A percentile compares a stretch with the other conserved stretches of the same genome.
phyloP scores from a whole-genome alignment of 2,888 invertebrate species.

The Agrenia bidenticulata region DNA sequence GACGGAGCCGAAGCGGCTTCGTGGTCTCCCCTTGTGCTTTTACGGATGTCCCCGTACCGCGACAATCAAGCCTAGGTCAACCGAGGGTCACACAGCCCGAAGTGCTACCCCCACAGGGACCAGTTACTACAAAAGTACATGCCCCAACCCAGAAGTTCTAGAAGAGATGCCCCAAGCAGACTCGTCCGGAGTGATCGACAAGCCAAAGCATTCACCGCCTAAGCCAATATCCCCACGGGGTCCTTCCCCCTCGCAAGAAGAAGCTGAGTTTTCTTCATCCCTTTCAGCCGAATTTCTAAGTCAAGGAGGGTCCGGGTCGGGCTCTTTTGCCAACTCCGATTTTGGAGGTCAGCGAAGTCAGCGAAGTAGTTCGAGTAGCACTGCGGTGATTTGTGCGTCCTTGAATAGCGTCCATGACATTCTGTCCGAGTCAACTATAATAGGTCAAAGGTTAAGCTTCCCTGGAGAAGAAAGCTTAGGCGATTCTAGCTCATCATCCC shows the following conservation, averaged over 20 bases:
- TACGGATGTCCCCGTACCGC: slow-evolving; percentile 52
- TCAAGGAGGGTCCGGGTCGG: slow-evolving; percentile 1
- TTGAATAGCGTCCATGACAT: slow-evolving; percentile 45
- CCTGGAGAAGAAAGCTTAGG: slow-evolving; percentile 48
- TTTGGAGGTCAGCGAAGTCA: slow-evolving; percentile 13
- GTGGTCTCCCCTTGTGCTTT: slow-evolving; percentile 51
- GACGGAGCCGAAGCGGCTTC: slow-evolving; percentile 41
- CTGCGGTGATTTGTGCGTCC: slow-evolving; percentile 50
- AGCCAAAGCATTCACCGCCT: background rate
- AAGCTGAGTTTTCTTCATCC: slow-evolving; percentile 31
- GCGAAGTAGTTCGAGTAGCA: slow-evolving; percentile 25
- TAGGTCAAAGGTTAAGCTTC: slow-evolving; percentile 42
- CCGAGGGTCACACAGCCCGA: background rate
- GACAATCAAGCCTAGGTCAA: slow-evolving; percentile 31
- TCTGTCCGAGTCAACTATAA: slow-evolving; percentile 36
- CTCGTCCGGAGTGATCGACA: background rate
- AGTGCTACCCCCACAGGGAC: slow-evolving; percentile 11
- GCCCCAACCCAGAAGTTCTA: slow-evolving; percentile 25
- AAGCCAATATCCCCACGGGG: background rate
- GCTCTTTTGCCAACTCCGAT: background rate
- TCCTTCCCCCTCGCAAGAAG: background rate
- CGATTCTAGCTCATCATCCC: background rate
- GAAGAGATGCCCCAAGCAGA: slow-evolving; percentile 37
- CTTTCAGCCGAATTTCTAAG: slow-evolving; percentile 40
- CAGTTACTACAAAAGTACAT: slow-evolving; percentile 37